Evolutionary conservation across 1,140 invertebrate species (phyloP).

Genomic region (Ceratoteleas bidentatus): DNA sequence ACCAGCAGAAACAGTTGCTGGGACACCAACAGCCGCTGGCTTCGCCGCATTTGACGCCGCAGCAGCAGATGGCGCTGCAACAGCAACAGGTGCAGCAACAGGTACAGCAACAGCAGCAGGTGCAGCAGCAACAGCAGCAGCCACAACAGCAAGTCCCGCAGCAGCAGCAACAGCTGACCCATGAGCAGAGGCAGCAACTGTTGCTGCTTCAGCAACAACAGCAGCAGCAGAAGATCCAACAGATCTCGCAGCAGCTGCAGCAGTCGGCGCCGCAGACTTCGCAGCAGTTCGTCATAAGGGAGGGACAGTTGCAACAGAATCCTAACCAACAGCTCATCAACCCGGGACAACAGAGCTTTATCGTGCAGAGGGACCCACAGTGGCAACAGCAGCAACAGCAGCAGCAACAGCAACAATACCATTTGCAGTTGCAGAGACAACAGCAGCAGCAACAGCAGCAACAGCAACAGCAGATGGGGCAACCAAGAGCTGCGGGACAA

Average conservation of each 20-base stretch:
- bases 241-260: conserved; percentile 80
- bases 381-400: conserved; percentile 81
- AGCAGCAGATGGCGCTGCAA: conserved; percentile 72
- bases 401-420: conserved; percentile 75
- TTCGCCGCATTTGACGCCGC: conserved; percentile 69
- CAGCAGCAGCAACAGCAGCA: conserved; percentile 75
- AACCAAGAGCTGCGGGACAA: conserved; percentile 76
- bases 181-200: conserved; percentile 77
- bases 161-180: conserved; percentile 73
- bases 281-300: conserved; percentile 83
- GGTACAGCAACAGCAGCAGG: conserved; percentile 69
- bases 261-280: conserved; percentile 80
- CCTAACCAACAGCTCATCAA: conserved; percentile 78
- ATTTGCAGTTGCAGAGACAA: conserved; percentile 72
- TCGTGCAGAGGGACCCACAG: conserved; percentile 83
- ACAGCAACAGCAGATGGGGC: conserved; percentile 80
- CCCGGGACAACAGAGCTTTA: conserved; percentile 80
- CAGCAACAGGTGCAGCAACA: conserved; percentile 72
- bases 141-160: conserved; percentile 74
- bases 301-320: conserved; percentile 82
- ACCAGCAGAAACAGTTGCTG: conserved; percentile 68
- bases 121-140: conserved; percentile 75
- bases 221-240: conserved; percentile 79
- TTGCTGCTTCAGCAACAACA: conserved; percentile 75
- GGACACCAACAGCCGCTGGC: conserved; percentile 64